Conservation (phyloP, 2,888 invertebrate species). For the Perdita meconis region DNA sequence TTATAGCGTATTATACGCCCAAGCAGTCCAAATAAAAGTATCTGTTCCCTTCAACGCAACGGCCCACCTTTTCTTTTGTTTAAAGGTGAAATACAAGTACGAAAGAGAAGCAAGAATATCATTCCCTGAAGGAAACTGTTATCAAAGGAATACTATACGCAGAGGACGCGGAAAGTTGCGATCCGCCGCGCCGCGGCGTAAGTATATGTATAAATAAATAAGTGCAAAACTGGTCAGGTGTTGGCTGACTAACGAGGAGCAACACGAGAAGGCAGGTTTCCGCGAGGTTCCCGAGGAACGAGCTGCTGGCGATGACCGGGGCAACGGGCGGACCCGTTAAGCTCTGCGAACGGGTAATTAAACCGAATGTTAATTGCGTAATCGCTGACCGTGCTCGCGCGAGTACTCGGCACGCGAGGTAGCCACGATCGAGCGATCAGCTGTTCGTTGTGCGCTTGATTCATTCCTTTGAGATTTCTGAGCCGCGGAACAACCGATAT, state of each 20-base stretch:
- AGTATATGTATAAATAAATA: conserved; percentile 25
- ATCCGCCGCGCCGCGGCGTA: conserved; percentile 10
- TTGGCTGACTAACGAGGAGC: conserved; percentile 44
- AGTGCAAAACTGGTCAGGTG: conserved; percentile 51
- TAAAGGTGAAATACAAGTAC: neutral
- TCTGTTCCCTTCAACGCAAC: neutral
- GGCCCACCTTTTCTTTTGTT: neutral
- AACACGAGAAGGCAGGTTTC: conserved; percentile 37
- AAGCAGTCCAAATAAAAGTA: no score
- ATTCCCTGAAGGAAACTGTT: neutral
- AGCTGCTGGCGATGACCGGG: conserved; percentile 41
- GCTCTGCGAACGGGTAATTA: conserved; percentile 48
- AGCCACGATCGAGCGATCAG: conserved; percentile 35
- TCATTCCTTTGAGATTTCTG: conserved; percentile 7
- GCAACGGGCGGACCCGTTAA: conserved; percentile 51
- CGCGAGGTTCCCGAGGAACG: conserved; percentile 23
- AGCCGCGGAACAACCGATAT: neutral
- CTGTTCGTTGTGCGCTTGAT: conserved; percentile 5
- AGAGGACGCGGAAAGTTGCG: neutral
- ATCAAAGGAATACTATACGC: neutral
- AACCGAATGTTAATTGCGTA: conserved; percentile 64
- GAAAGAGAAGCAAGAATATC: neutral
- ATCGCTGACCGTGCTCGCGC: conserved; percentile 58
- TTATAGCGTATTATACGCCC: no score
- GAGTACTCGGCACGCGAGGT: conserved; percentile 29